These are phyloP conservation scores for Hypena proboscidalis DNA, from an alignment of 2,888 invertebrate genomes.

Conservation along the genomic window DNA sequence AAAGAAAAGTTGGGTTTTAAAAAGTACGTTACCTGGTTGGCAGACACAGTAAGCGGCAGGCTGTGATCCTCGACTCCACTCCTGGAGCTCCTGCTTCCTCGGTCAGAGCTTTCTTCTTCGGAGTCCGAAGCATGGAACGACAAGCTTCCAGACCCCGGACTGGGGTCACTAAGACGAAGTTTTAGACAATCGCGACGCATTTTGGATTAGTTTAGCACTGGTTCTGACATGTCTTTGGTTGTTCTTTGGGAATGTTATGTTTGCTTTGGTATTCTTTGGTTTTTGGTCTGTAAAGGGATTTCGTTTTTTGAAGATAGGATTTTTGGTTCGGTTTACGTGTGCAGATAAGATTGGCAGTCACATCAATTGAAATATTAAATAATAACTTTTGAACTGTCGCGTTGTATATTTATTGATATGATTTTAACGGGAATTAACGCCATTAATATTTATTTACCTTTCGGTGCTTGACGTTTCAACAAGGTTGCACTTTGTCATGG, in stretches of 20 bases:
- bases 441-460: too few species aligned
- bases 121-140: constrained; percentile 76
- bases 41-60: constrained; percentile 58
- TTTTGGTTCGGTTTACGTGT: neutral
- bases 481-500: too few species aligned
- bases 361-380: too few species aligned
- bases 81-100: constrained; percentile 58
- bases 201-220: constrained; percentile 42
- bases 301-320: constrained; percentile 12
- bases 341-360: constrained; percentile 12
- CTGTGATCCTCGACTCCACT: constrained; percentile 57
- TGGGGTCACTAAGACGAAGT: constrained; percentile 78
- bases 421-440: too few species aligned
- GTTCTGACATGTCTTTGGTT: constrained; percentile 40
- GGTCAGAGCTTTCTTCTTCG: constrained; percentile 72
- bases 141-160: constrained; percentile 60
- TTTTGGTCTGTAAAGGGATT: constrained; percentile 3
- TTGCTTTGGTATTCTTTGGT: constrained; percentile 15
- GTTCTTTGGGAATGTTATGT: constrained; percentile 52
- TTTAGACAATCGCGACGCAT: constrained; percentile 80
- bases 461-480: too few species aligned
- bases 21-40: constrained; percentile 68
- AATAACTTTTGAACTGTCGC: too few species aligned
- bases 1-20: too few species aligned
- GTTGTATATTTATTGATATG: too few species aligned